phyloP scores from a whole-genome alignment of 92 coral and sea anemone genomes.

The Porites cylindrica region DNA sequence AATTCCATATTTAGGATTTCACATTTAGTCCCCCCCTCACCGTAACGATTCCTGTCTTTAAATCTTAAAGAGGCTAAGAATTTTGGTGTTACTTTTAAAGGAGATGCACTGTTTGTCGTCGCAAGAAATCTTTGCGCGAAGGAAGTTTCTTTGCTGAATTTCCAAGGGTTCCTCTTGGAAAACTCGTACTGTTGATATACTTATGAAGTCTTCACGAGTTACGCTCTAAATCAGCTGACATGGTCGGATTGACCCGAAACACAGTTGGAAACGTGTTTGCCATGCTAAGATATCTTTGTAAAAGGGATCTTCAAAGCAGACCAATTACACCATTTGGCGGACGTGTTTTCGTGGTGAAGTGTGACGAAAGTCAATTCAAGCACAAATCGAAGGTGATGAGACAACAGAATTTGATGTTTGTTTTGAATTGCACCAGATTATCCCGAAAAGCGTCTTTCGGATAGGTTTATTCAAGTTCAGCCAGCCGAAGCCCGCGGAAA shows the following conservation, averaged over 20 bases:
- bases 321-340: conserved; percentile 49
- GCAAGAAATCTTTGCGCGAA: conserved; percentile 11
- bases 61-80: no score
- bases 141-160: conserved; percentile 36
- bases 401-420: not conserved
- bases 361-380: conserved; percentile 52
- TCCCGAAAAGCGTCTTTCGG: not conserved
- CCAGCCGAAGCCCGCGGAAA: not conserved
- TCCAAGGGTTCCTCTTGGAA: conserved; percentile 36
- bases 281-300: conserved; percentile 10
- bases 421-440: no score
- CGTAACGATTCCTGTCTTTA: no score
- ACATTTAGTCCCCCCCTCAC: no score
- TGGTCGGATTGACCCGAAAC: conserved; percentile 10
- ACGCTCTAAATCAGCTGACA: not conserved
- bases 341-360: conserved; percentile 26
- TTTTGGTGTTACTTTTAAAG: not conserved
- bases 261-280: conserved; percentile 36
- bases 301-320: conserved; percentile 30
- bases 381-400: conserved; percentile 24
- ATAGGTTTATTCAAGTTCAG: conserved; percentile 6
- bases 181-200: conserved; percentile 18
- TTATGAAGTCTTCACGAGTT: conserved; percentile 39
- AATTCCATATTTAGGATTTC: no score
- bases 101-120: conserved; percentile 1